These are phyloP conservation scores for Eulemur albifrons DNA, from an alignment of 2,797 vertebrate genomes.

Conservation along the genomic window DNA sequence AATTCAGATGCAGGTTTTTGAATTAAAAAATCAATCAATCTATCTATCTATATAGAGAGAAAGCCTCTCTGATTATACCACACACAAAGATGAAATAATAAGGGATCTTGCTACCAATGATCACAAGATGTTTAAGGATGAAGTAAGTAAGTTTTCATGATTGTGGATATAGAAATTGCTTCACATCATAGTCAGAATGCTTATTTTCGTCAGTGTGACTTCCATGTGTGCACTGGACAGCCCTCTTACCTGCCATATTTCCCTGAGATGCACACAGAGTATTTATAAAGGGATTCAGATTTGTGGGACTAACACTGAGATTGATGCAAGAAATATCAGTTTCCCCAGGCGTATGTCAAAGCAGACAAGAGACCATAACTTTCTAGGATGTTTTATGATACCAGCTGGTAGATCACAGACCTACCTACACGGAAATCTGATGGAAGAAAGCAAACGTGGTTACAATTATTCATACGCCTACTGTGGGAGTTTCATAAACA, in stretches of 20 bases:
- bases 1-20: neutral
- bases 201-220: neutral
- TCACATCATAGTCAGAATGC: neutral
- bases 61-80: neutral
- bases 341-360: conserved; percentile 55
- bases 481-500: conserved; percentile 69
- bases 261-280: neutral
- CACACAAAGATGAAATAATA: neutral
- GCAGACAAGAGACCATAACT: conserved; percentile 47
- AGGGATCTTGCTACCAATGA: neutral
- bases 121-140: neutral
- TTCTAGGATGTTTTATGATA: conserved; percentile 45
- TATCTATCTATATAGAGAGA: neutral
- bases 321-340: conserved; percentile 33
- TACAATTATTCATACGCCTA: conserved; percentile 52
- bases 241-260: neutral
- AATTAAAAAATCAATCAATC: neutral
- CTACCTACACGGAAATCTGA: conserved; percentile 46
- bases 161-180: neutral
- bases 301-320: conserved; percentile 49
- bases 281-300: conserved; percentile 44
- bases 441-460: conserved; percentile 45
- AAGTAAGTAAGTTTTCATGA: neutral
- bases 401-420: conserved; percentile 54
- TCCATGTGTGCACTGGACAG: neutral